Conservation (phyloP, 2,113 vertebrate genomes). For the Hiodon alosoides region DNA sequence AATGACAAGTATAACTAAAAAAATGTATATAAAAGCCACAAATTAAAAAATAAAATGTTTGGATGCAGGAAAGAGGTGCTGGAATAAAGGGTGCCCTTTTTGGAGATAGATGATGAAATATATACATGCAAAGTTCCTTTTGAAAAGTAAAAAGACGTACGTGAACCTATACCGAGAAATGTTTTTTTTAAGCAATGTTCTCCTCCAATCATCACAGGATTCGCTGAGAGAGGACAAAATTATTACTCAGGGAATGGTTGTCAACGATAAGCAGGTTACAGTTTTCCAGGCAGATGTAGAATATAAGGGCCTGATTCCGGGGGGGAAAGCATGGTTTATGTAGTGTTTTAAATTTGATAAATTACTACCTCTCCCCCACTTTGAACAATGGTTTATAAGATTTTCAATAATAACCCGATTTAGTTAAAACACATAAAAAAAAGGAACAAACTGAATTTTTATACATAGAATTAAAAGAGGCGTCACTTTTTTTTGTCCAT, state of each 20-base stretch:
- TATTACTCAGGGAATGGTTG: background rate
- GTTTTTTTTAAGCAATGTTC: background rate
- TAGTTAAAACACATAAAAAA: background rate
- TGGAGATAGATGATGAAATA: conserved; percentile 9
- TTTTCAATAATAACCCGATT: background rate
- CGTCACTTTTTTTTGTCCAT: too few relatives aligned
- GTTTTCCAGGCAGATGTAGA: background rate
- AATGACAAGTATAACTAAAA: too few relatives aligned
- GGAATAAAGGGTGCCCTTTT: background rate
- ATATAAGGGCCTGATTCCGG: background rate
- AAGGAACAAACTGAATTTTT: background rate
- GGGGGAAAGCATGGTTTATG: background rate
- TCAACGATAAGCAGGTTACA: background rate
- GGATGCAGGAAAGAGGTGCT: background rate
- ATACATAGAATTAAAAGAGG: too few relatives aligned
- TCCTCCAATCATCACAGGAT: background rate
- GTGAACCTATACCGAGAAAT: background rate
- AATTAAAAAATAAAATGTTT: conserved; percentile 14
- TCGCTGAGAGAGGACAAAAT: background rate
- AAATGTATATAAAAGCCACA: conserved; percentile 7
- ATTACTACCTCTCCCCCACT: background rate
- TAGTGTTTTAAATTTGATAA: background rate
- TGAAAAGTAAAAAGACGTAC: background rate
- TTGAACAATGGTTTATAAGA: background rate
- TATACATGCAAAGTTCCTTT: conserved; percentile 12